Evolutionary conservation across 2,113 vertebrate species (phyloP).

Genomic region (Poeciliopsis turrubarensis): DNA sequence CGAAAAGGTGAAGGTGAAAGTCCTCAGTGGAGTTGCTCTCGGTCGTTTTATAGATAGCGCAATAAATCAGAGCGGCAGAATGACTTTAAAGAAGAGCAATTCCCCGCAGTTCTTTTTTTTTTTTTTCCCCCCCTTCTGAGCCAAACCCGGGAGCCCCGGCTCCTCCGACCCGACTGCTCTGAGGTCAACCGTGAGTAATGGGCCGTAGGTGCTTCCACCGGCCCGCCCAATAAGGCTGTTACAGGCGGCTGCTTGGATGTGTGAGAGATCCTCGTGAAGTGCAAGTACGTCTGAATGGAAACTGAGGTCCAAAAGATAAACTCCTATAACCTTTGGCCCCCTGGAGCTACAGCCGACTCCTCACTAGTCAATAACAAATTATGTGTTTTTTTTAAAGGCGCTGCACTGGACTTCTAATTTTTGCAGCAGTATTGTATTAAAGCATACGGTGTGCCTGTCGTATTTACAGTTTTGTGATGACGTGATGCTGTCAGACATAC

Average conservation of each 20-base stretch:
- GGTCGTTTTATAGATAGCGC: neutral
- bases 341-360: slow-evolving; percentile 10
- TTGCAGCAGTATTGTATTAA: neutral
- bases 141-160: slow-evolving; percentile 34
- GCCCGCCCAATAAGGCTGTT: slow-evolving; percentile 42
- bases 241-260: slow-evolving; percentile 28
- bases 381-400: neutral
- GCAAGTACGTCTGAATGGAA: slow-evolving; percentile 48
- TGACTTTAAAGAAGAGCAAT: slow-evolving; percentile 27
- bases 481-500: slow-evolving; percentile 25
- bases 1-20: slow-evolving; percentile 46
- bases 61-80: slow-evolving; percentile 46
- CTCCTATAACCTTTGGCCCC: slow-evolving; percentile 66
- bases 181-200: slow-evolving; percentile 71
- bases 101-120: slow-evolving; percentile 7
- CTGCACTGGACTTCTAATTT: neutral
- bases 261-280: slow-evolving; percentile 23
- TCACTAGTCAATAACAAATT: neutral
- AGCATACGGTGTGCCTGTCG: neutral
- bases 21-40: neutral
- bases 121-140: slow-evolving; percentile 1
- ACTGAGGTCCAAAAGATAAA: slow-evolving; percentile 46
- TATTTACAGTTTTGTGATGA: slow-evolving; percentile 8
- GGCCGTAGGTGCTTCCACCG: slow-evolving; percentile 43
- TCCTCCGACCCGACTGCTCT: slow-evolving; percentile 42